phyloP scores from a whole-genome alignment of 2,888 invertebrate genomes.

The Rotaria sp. region DNA sequence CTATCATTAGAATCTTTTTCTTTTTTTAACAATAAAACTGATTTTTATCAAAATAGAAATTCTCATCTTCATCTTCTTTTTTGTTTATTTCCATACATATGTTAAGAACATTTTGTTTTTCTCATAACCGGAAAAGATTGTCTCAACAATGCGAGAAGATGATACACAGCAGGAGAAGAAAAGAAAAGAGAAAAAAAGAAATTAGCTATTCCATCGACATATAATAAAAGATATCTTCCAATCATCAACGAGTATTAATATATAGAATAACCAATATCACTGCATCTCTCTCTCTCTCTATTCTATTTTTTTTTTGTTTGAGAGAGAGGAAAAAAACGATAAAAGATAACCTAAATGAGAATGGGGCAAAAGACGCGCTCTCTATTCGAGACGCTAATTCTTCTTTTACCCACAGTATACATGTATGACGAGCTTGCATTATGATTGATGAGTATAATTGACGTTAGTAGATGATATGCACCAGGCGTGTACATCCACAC shows the following conservation, averaged over 20 bases:
- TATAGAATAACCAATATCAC: neutral
- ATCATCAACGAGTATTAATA: neutral
- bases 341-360: constrained; percentile 24
- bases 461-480: constrained; percentile 9
- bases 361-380: neutral
- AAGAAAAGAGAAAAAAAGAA: neutral
- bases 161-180: constrained; percentile 4
- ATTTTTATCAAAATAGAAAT: neutral
- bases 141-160: constrained; percentile 22
- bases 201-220: neutral
- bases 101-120: constrained; percentile 24
- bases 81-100: constrained; percentile 19
- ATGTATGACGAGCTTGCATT: constrained; percentile 15
- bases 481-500: neutral
- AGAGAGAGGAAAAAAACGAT: neutral
- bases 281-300: neutral
- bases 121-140: constrained; percentile 24
- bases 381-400: constrained; percentile 24
- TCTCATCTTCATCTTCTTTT: neutral
- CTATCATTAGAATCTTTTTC: too few species aligned
- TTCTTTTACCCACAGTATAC: neutral
- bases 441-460: constrained; percentile 22
- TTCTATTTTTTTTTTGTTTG: neutral
- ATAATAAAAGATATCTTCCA: constrained; percentile 22
- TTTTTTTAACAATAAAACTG: neutral